Base-by-base conservation (phyloP, 2,888 invertebrate species). In the Hybos culiciformis region DNA sequence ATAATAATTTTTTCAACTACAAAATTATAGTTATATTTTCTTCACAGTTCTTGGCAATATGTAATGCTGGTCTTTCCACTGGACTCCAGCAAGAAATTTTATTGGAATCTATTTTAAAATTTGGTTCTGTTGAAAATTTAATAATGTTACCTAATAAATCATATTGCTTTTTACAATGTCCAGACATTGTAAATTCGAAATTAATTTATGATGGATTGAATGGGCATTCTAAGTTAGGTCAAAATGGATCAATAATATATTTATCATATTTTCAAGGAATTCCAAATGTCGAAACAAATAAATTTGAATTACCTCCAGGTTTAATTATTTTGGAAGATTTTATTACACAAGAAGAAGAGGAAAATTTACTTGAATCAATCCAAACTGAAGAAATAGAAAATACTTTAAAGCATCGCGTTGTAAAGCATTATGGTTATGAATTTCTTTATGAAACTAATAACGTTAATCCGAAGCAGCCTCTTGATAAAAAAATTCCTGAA, bases 371-470 rank as follows among this genome's bases (percentile, higher is more conserved):
- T 8, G 51, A 70, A 21, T 63, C 73, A 21, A 71, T 85, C 54
- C 60, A 75, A 49, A 56, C 61, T 4, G 53, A 61, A 21, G 59
- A 53, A 11, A 15, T 39, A 31, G 31, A 14, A 9, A 38, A 31
- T 4, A 46, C 46, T n/a, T 63, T 91, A 50, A 93, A 90, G 60
- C 81, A 92, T 58, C 70, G 94, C 29, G 74, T 75, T 67, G 94
- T 93, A 0, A 81, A 77, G 59, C 94, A 94, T 68, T 94, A 77
- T 68, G 94, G 94, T 0, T 94, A 79, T 63, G 87, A 91, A 60
- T 96, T 96, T 62, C 69, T 80, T 48, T 96, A 96, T 64, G 82
- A 79, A 38, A 78, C 72, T 19, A 94, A 94, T 67, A 83, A 83
- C 66, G 83, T 93, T 0, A 82, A 93, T 62, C 69, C 77, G 42